These are phyloP conservation scores for Tholera decimalis DNA, from an alignment of 2,888 invertebrate genomes.

Conservation along the genomic window DNA sequence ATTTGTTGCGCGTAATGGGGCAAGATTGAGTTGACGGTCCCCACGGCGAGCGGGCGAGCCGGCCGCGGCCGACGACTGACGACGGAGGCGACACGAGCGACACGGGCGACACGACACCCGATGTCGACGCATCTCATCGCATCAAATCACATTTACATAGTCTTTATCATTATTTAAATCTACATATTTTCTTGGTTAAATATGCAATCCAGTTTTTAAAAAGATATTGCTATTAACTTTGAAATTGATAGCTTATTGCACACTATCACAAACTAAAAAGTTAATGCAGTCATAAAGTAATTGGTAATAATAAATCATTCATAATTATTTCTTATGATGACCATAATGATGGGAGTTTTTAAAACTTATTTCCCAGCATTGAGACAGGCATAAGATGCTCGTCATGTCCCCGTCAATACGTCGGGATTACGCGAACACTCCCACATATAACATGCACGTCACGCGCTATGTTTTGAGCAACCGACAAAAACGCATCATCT, in stretches of 20 bases:
- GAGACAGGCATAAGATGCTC: constrained; percentile 23
- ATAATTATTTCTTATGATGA: constrained; percentile 4
- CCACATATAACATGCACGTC: constrained; percentile 76
- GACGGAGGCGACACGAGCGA: constrained; percentile 34
- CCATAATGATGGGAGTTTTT: neutral
- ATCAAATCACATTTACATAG: constrained; percentile 69
- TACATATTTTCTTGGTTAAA: neutral
- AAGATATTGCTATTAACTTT: too few relatives aligned
- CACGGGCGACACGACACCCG: constrained; percentile 43
- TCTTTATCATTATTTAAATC: constrained; percentile 13
- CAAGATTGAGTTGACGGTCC: constrained; percentile 91
- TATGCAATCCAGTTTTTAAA: neutral
- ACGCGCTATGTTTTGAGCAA: constrained; percentile 80
- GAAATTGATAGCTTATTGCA: neutral
- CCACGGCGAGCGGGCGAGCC: constrained; percentile 70
- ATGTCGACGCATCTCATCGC: constrained; percentile 71
- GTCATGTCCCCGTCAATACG: constrained; percentile 70
- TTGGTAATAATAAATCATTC: neutral
- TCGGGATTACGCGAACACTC: constrained; percentile 71
- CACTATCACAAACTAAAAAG: neutral
- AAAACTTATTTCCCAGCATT: neutral
- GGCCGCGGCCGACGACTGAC: constrained; percentile 32
- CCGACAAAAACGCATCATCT: constrained; percentile 79
- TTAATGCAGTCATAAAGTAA: neutral
- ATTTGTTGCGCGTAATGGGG: constrained; percentile 91